Base-by-base conservation (phyloP, 2,888 invertebrate genomes). In the Hypomecis atomaria region DNA sequence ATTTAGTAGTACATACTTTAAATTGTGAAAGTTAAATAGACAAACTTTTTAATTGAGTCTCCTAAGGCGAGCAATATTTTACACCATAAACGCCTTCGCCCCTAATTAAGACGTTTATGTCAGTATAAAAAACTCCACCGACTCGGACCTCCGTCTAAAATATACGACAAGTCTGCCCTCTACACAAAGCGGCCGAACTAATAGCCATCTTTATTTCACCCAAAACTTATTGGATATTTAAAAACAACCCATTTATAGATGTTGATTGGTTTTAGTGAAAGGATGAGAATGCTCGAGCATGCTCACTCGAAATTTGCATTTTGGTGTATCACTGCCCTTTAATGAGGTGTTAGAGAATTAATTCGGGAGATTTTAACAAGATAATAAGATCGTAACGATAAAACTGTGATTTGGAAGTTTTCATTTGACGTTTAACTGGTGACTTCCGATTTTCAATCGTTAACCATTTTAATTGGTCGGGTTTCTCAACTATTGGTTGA, bases 311-410 rank as follows among this genome's bases (percentile, higher is more conserved):
- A 40, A 90, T 91, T 90, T 90, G 90, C 91, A 91, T 92, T 88
- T 88, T 71, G 82, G 84, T 84, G 86, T 81, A 78, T 73, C 72
- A 76, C 73, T 72, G 69, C 83, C 86, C 89, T 83, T 87, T 92
- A 90, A 91, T 90, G 88, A 90, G 87, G 91, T 91, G 91, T 89
- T 86, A 86, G 83, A 71, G 78, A 87, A 90, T 90, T 90, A 90
- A 91, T 90, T 79, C 82, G 75, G 76, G 67, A 85, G 91, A 91
- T 90, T 78, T 81, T 74, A 64, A 69, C 70, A 66, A 81, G 88
- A 89, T 90, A 88, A 85, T 75, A 74, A 85, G 85, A 87, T 90
- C 75, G 76, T 71, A 70, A 73, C 74, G 86, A 87, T 89, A 86
- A 85, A 78, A 74, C 45, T 59, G 69, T 77, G 83, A 84, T 83